Evolutionary conservation across 2,888 invertebrate genomes (phyloP).

Genomic region (Caenorhabditis uteleia): DNA sequence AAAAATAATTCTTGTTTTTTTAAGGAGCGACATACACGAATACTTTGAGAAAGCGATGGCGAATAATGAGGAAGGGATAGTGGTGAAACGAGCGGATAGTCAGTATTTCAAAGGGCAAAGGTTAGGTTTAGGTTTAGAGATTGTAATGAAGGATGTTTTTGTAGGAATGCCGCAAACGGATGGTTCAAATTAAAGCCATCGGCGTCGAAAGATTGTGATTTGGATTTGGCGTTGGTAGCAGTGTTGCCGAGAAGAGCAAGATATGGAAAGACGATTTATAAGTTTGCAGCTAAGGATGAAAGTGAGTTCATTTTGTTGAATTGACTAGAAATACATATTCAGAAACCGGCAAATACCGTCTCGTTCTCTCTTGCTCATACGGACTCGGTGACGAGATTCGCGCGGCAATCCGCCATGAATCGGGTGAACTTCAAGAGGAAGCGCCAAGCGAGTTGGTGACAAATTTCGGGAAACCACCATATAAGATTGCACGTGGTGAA

Average conservation of each 20-base stretch:
- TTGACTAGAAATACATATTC: slow-evolving; percentile 3
- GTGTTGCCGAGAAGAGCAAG: slow-evolving; percentile 31
- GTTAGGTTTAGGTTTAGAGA: no score
- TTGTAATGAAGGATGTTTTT: not conserved
- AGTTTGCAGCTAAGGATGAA: slow-evolving; percentile 52
- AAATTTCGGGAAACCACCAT: slow-evolving; percentile 10
- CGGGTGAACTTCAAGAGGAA: slow-evolving; percentile 19
- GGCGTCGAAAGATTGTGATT: slow-evolving; percentile 52
- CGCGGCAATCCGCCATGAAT: slow-evolving; percentile 15
- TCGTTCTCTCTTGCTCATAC: slow-evolving; percentile 16
- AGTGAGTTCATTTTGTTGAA: not conserved
- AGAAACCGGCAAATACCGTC: slow-evolving; percentile 14
- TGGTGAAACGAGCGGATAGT: slow-evolving; percentile 57
- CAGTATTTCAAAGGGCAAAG: slow-evolving; percentile 46
- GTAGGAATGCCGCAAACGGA: slow-evolving; percentile 42
- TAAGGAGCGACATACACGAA: slow-evolving; percentile 56
- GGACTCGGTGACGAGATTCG: slow-evolving; percentile 15
- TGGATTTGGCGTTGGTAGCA: slow-evolving; percentile 64
- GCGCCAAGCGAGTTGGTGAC: slow-evolving; percentile 24
- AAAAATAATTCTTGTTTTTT: slow-evolving; percentile 6
- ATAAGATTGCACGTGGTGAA: slow-evolving; percentile 8
- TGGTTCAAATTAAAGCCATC: slow-evolving; percentile 68
- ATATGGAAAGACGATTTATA: slow-evolving; percentile 37
- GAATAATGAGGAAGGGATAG: slow-evolving; percentile 65
- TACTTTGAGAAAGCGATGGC: slow-evolving; percentile 61